These are phyloP conservation scores for Bos javanicus DNA, from an alignment of 2,113 vertebrate genomes.

Conservation along the genomic window DNA sequence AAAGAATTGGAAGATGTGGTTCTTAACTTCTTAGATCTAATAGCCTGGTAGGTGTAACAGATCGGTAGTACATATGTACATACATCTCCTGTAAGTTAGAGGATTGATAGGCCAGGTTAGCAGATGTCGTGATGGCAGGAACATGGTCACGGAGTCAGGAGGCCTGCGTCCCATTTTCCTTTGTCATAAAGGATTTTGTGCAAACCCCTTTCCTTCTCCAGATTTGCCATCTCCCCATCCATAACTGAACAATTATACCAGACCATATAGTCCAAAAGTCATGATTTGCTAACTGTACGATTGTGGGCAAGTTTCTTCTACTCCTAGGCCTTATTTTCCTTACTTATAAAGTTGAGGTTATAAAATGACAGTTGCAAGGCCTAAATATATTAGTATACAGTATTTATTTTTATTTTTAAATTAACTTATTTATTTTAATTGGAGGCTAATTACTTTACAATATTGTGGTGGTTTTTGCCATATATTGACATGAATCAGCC, in stretches of 20 bases:
- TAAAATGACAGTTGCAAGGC: not conserved
- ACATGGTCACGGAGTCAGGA: not conserved
- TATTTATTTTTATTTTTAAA: not conserved
- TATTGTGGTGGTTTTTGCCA: not conserved
- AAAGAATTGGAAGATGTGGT: not conserved
- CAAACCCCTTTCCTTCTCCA: not conserved
- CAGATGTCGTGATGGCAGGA: not conserved
- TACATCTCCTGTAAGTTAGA: not conserved
- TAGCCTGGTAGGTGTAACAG: not conserved
- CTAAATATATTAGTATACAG: not conserved
- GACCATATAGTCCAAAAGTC: not conserved
- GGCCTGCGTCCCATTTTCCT: not conserved
- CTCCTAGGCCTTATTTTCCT: not conserved
- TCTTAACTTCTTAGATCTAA: not conserved
- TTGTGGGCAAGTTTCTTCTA: not conserved
- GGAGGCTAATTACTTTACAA: not conserved
- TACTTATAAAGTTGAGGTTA: not conserved
- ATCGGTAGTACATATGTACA: accelerated
- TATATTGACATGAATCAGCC: not conserved
- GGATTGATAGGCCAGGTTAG: not conserved
- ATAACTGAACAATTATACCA: not conserved
- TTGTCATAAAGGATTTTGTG: not conserved
- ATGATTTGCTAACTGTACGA: not conserved
- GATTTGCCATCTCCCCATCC: not conserved
- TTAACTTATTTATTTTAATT: not conserved